phyloP scores from a whole-genome alignment of 2,113 vertebrate genomes.

The Pseudorasbora parva region DNA sequence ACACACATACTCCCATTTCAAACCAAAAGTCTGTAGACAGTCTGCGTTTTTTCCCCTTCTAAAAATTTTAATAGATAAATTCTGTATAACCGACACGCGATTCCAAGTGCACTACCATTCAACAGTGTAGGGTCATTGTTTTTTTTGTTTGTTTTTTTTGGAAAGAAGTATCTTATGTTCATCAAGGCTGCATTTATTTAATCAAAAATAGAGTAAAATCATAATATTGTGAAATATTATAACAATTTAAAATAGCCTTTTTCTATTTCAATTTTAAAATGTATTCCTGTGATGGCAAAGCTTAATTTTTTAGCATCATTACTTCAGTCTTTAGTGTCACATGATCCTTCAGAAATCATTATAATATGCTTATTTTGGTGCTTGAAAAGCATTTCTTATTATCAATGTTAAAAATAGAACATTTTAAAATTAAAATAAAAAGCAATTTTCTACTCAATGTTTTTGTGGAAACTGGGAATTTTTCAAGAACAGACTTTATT shows the following conservation, averaged over 20 bases:
- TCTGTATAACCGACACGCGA: background rate
- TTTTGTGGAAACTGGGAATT: background rate
- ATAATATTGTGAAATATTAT: no score
- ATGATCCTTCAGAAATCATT: background rate
- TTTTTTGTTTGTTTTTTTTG: background rate
- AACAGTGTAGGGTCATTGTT: background rate
- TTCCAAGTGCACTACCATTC: background rate
- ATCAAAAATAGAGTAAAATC: background rate
- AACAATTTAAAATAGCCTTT: no score
- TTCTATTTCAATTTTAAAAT: no score
- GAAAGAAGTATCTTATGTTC: background rate
- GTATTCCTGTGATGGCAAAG: no score
- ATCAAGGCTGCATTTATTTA: background rate
- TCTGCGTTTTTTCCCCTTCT: background rate
- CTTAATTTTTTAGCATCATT: no score
- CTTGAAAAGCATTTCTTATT: background rate
- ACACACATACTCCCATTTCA: constrained; percentile 41
- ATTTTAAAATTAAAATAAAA: no score
- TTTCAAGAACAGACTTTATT: no score
- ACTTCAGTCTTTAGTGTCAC: no score
- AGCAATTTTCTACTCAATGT: no score
- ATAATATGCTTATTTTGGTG: background rate
- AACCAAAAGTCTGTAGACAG: background rate
- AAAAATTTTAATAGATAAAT: background rate
- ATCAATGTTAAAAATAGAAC: background rate